Evolutionary conservation across 2,888 invertebrate genomes (phyloP).

Genomic region (Pachymerium ferrugineum): DNA sequence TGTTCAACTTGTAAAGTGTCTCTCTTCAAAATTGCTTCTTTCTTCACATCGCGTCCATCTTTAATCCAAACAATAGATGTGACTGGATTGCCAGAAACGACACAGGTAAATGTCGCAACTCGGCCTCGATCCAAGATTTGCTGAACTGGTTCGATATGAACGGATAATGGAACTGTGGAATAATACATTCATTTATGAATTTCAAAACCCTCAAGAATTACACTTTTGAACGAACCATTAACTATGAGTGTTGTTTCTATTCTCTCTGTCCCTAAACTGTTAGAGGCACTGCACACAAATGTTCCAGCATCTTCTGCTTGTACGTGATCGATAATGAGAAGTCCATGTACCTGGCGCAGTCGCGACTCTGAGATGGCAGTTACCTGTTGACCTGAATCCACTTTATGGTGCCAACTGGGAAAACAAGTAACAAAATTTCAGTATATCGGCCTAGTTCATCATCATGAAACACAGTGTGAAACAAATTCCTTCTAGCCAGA

Average conservation of each 20-base stretch:
- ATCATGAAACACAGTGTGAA: background rate
- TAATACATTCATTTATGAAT: background rate
- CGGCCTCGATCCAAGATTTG: constrained; percentile 24
- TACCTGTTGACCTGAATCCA: constrained; percentile 20
- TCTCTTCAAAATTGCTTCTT: background rate
- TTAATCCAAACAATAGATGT: constrained; percentile 20
- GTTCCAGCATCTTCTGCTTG: constrained; percentile 19
- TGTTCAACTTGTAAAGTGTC: constrained; percentile 14
- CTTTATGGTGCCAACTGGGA: constrained; percentile 28
- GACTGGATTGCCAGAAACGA: constrained; percentile 14
- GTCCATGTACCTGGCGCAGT: background rate
- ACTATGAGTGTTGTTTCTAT: constrained; percentile 29
- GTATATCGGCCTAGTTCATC: background rate
- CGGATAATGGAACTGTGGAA: constrained; percentile 30
- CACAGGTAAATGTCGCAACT: constrained; percentile 16
- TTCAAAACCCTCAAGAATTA: background rate
- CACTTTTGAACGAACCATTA: background rate
- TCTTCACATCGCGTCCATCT: constrained; percentile 17
- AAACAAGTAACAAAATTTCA: constrained; percentile 20
- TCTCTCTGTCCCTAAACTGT: constrained; percentile 29
- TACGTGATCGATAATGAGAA: constrained; percentile 25
- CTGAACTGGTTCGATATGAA: constrained; percentile 30
- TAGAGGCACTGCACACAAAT: constrained; percentile 23
- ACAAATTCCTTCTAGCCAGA: background rate
- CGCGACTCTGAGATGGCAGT: background rate